A percentile compares a stretch with the other conserved stretches of the same genome.
phyloP scores from a whole-genome alignment of 1,140 invertebrate genomes.

The Trichonephila inaurata region DNA sequence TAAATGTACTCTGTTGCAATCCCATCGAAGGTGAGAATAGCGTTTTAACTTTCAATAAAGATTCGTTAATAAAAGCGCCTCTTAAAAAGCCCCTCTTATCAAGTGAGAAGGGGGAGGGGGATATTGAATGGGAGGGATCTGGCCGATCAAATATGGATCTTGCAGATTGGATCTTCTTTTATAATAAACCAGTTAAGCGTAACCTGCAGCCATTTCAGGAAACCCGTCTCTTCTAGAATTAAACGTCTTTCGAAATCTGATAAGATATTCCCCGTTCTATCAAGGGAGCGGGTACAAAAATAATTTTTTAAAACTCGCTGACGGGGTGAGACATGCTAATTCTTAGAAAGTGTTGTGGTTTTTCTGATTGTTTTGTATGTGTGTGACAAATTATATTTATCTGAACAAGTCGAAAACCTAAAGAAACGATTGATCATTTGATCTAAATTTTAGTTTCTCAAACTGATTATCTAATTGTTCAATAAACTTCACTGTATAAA shows the following conservation, averaged over 20 bases:
- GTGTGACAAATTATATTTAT: too few species aligned
- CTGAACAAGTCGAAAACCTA: too few species aligned
- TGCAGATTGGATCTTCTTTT: slow-evolving; percentile 70
- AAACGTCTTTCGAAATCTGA: slow-evolving; percentile 71
- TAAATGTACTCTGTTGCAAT: slow-evolving; percentile 41
- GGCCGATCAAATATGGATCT: slow-evolving; percentile 69
- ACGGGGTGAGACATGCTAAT: not conserved
- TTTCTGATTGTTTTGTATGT: not conserved
- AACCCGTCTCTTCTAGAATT: slow-evolving; percentile 55
- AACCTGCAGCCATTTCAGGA: slow-evolving; percentile 60
- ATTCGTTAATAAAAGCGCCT: slow-evolving; percentile 68
- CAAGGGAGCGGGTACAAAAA: slow-evolving; percentile 57
- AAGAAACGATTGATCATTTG: too few species aligned
- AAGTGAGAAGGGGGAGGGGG: slow-evolving; percentile 12
- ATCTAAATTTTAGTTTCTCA: too few species aligned
- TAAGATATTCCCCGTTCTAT: slow-evolving; percentile 26
- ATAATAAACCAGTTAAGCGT: slow-evolving; percentile 74
- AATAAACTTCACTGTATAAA: too few species aligned
- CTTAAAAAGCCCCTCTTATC: slow-evolving; percentile 69
- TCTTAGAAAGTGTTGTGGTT: not conserved
- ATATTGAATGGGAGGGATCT: slow-evolving; percentile 43
- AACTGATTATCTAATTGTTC: too few species aligned
- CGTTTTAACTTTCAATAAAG: slow-evolving; percentile 75
- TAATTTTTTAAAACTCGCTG: not conserved
- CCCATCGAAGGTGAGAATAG: slow-evolving; percentile 53